phyloP scores from a whole-genome alignment of 2,797 vertebrate species.

The Dromococcyx pavoninus region DNA sequence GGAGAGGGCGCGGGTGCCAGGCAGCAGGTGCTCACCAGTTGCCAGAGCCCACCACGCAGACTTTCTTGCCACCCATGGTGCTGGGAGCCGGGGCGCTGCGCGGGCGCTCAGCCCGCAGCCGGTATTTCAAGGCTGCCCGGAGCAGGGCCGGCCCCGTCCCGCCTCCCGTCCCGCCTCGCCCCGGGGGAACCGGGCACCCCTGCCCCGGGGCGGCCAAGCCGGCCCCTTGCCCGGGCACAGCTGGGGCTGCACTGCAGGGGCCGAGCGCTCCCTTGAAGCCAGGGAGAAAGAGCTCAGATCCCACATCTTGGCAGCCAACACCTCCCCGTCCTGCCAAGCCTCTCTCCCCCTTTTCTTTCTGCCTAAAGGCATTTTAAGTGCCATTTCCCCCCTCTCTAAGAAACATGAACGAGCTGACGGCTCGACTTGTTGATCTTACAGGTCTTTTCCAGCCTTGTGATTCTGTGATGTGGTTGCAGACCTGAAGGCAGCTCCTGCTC shows the following conservation, averaged over 20 bases:
- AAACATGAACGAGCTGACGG: background rate
- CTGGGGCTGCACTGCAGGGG: background rate
- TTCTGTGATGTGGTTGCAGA: too few species aligned
- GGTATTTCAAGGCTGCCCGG: constrained; percentile 22
- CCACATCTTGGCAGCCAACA: accelerated
- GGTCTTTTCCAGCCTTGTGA: too few species aligned
- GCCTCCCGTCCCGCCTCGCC: background rate
- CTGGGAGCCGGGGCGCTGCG: background rate
- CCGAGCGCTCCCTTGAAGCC: accelerated
- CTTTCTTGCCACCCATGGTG: constrained; percentile 78
- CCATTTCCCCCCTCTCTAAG: too few species aligned
- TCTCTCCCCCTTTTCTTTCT: background rate
- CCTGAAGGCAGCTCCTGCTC: too few species aligned
- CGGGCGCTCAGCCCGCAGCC: background rate
- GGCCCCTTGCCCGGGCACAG: background rate
- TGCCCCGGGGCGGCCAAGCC: background rate
- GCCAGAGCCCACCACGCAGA: constrained; percentile 93
- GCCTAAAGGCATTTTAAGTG: background rate
- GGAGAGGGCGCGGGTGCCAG: background rate
- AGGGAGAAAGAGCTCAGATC: background rate
- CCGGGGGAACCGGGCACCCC: background rate
- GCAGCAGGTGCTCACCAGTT: constrained; percentile 86
- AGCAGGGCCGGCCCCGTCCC: background rate
- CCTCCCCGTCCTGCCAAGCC: too few species aligned
- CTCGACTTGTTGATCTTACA: too few species aligned